Evolutionary conservation across 2,113 vertebrate genomes (phyloP).

Genomic region (Labeo rohita): DNA sequence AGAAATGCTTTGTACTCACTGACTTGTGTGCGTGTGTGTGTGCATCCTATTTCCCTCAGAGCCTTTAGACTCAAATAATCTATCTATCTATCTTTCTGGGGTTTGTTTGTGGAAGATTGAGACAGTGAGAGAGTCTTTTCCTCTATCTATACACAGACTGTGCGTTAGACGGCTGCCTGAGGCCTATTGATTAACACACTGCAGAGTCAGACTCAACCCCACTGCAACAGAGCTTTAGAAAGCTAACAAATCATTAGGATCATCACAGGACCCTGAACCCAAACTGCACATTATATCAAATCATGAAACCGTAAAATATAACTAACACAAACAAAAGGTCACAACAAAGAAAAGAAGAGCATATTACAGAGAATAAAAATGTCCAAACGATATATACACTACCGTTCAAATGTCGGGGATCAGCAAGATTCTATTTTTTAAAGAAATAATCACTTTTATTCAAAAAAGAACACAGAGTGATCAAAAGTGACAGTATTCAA

Average conservation of each 20-base stretch:
- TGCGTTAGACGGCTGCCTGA: not conserved
- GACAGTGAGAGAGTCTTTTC: not conserved
- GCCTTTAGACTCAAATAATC: constrained; percentile 7
- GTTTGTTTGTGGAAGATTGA: constrained; percentile 22
- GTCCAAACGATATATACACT: no score
- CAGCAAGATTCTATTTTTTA: no score
- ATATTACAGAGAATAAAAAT: not conserved
- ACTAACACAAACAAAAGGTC: not conserved
- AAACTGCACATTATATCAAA: not conserved
- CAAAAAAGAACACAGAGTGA: no score
- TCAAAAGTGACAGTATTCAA: no score
- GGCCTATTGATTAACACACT: constrained; percentile 40
- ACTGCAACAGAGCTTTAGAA: constrained; percentile 19
- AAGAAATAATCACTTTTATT: no score
- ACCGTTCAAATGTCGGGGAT: no score
- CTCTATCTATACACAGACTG: not conserved
- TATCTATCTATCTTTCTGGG: not conserved
- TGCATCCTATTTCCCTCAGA: constrained; percentile 1
- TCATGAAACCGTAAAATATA: not conserved
- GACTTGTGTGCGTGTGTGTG: not conserved
- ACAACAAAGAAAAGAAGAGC: not conserved
- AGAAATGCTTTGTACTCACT: constrained; percentile 22
- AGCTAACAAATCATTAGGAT: constrained; percentile 23
- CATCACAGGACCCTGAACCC: constrained; percentile 11
- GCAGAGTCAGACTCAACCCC: not conserved